Evolutionary conservation across 2,113 vertebrate species (phyloP), one percentile per base, ranked within the genome.

Genomic region (Callithrix jacchus): DNA sequence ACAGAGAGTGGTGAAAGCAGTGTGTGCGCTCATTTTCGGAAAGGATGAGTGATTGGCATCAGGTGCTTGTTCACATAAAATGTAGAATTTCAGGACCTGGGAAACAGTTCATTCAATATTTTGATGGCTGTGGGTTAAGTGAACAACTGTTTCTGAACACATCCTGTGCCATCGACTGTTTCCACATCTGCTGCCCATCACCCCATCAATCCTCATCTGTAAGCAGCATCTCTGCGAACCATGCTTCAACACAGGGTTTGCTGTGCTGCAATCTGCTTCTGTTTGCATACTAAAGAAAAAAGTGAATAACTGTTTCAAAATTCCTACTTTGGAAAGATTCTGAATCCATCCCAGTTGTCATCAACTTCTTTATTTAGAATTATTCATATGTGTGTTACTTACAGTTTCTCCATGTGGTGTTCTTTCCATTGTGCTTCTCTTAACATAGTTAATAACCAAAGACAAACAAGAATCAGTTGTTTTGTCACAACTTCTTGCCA

Each of bases 231-330:
- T 80, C 32, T 25, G 42, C 0, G 21, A 79, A 14, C 54, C 56
- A 54, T 14, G 18, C 30, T 18, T 10, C 9, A 7, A 37, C 64
- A 7, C 18, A 32, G 12, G 18, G 35, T 7, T 5, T 52, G 66
- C 20, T n/a, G 66, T 12, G 5, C 23, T 20, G 18, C 1, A 13
- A 2, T 23, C 64, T 76, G 68, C 32, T 83, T 35, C 40, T 0
- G 25, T 32, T 42, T 56, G 18, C 16, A 18, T 25, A 21, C 16
- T 32, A 49, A 68, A 81, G n/a, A 74, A 73, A 93, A 96, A 88
- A 94, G 10, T 1, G 1, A 93, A 71, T 81, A 96, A 77, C 86
- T 70, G 82, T 95, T 84, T 96, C 82, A 87, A n/a, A 40, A 61
- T 13, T 58, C n/a, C 86, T 94, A 56, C 94, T 97, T 94, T 81